Evolutionary conservation across 53 echinoderm and acorn worm genomes (phyloP).

Genomic region (Patiria pectinifera): DNA sequence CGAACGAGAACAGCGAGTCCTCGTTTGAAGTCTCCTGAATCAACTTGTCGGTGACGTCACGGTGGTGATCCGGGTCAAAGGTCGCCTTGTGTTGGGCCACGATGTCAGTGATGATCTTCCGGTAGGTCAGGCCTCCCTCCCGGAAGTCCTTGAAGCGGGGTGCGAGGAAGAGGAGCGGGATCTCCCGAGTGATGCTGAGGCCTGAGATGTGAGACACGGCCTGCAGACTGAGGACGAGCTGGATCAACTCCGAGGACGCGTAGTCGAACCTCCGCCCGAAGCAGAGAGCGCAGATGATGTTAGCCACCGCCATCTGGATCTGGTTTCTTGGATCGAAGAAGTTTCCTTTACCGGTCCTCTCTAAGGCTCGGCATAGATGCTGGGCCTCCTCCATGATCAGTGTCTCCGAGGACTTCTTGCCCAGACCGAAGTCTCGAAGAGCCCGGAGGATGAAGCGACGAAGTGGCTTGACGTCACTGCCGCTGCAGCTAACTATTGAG

Average conservation of each 20-base stretch:
- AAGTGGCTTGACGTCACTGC: conserved; percentile 38
- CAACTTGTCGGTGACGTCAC: conserved; percentile 52
- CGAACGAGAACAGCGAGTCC: conserved; percentile 31
- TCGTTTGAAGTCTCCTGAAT: conserved; percentile 35
- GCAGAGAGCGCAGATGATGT: conserved; percentile 57
- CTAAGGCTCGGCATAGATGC: not conserved
- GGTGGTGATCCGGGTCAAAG: conserved; percentile 36
- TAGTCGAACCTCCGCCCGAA: conserved; percentile 61
- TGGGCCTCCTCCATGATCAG: conserved; percentile 8
- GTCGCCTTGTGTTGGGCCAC: conserved; percentile 15
- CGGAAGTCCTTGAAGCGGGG: conserved; percentile 47
- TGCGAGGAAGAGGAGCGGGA: conserved; percentile 47
- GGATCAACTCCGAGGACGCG: conserved; percentile 13
- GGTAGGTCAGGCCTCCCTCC: not conserved
- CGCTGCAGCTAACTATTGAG: conserved; percentile 19
- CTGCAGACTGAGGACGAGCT: conserved; percentile 26
- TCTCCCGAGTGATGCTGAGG: conserved; percentile 29
- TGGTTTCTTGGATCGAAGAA: conserved; percentile 39
- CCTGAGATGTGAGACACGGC: conserved; percentile 48
- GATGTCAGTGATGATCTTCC: conserved; percentile 26
- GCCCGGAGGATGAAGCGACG: conserved; percentile 46
- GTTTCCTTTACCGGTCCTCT: not conserved
- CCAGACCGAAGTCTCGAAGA: conserved; percentile 50
- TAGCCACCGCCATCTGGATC: conserved; percentile 59
- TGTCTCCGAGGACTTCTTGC: conserved; percentile 20